A percentile compares a stretch with the other conserved stretches of the same genome.
These are phyloP conservation scores for Falco biarmicus DNA, from an alignment of 2,797 vertebrate species.

Conservation along the genomic window DNA sequence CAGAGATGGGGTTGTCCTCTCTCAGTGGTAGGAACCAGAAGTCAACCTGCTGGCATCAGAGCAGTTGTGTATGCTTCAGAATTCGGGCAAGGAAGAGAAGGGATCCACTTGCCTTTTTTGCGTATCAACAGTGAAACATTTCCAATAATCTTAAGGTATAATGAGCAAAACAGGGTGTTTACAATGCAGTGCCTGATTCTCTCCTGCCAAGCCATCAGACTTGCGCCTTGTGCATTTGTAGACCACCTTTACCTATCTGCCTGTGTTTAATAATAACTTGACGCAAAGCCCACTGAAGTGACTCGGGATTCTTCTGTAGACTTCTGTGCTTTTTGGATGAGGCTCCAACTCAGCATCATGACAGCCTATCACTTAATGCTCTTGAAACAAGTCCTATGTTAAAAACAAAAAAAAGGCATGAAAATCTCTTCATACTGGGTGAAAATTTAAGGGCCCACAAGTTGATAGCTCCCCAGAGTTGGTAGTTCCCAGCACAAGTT, in stretches of 20 bases:
- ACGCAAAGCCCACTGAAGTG: neutral
- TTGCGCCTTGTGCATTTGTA: neutral
- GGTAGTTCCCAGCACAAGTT: neutral
- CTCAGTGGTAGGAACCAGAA: neutral
- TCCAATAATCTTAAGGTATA: neutral
- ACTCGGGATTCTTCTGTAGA: neutral
- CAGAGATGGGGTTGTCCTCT: neutral
- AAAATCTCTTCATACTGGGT: neutral
- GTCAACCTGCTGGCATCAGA: neutral
- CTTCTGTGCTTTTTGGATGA: neutral
- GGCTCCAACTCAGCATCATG: fast-evolving
- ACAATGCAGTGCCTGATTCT: neutral
- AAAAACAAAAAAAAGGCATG: neutral
- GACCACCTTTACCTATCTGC: neutral
- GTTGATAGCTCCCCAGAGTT: neutral
- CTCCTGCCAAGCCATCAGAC: neutral
- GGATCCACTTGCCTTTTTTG: neutral
- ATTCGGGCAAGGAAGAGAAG: neutral
- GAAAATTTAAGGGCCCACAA: neutral
- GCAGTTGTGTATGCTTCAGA: neutral
- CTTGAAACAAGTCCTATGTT: neutral
- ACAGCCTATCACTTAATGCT: neutral
- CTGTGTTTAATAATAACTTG: neutral
- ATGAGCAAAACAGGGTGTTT: neutral
- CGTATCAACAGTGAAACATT: neutral